Evolutionary conservation across 23 tunicate species (phyloP).

Genomic region (Trididemnum miniatum): DNA sequence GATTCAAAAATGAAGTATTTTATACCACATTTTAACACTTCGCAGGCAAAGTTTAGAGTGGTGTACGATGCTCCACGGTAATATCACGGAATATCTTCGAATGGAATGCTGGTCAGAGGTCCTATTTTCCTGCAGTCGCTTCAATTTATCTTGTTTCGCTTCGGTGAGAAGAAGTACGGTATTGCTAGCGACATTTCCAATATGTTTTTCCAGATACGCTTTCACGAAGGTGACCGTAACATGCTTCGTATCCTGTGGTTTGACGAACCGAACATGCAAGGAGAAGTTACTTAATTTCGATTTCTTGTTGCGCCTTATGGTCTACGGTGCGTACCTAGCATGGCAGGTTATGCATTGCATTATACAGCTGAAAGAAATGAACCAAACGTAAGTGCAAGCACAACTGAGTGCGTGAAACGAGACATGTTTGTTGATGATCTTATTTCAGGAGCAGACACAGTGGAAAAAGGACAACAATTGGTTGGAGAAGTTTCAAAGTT

Average conservation of each 20-base stretch:
- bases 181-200: background rate
- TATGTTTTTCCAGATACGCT: conserved; percentile 17
- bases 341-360: background rate
- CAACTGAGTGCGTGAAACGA: background rate
- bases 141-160: background rate
- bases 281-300: background rate
- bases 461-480: background rate
- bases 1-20: background rate
- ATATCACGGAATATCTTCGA: background rate
- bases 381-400: background rate
- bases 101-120: background rate
- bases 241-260: conserved; percentile 22
- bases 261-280: background rate
- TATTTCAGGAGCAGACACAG: background rate
- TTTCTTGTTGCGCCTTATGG: conserved; percentile 13
- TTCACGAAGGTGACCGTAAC: background rate
- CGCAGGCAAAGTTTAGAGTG: background rate
- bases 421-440: background rate
- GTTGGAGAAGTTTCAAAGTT: background rate
- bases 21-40: conserved; percentile 12
- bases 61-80: conserved; percentile 15
- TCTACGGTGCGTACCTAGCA: background rate
- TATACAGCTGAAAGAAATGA: background rate
- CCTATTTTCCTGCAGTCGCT: conserved; percentile 15
- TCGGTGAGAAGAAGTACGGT: conserved; percentile 12